Base-by-base conservation (phyloP, 2,113 vertebrate species). In the Egretta garzetta region DNA sequence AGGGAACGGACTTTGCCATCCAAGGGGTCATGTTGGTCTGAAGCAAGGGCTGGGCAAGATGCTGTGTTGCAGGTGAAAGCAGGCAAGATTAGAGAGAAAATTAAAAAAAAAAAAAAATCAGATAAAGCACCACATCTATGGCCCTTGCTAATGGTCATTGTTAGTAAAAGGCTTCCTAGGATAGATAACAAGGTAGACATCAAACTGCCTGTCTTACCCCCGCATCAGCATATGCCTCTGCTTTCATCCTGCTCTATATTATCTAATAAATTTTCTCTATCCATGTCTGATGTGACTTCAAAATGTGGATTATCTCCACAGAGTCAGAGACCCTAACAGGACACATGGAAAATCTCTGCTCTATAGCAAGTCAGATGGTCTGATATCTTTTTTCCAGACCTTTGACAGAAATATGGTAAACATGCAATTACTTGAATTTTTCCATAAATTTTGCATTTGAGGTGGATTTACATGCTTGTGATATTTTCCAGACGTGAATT, bases 371-470 rank as follows among this genome's bases (percentile, higher is more conserved):
- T 80, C 77, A 81, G 45, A 81, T 66, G 60, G 56, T 86, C 80
- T 53, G 79, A 73, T 86, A 80, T 88, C 91, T 97, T 94, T 95
- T 89, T 92, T 59, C 66, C 90, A 81, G 89, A 93, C 76, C 82
- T 94, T 96, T 96, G 94, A 93, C 94, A 96, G 95, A 86, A 97
- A 96, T 94, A 97, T 86, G 95, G 96, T 97, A 97, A 97, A 96
- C 68, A 91, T 86, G 94, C 94, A 92, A 94, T 97, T 97, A 96
- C 77, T 96, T 16, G 80, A 58, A 71, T 95, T 96, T 97, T 94
- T 91, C 96, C 88, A 86, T 96, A 82, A 93, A 96, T 97, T 96
- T 97, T 92, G 91, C 90, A 94, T 97, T 12, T 90, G 74, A 94
- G 83, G 77, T 94, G 89, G 91, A 97, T 98, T 97, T 97, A 92